Evolutionary conservation across 1,140 invertebrate species (phyloP), one percentile per base, ranked within the genome.

Genomic region (Bemisia tabaci): DNA sequence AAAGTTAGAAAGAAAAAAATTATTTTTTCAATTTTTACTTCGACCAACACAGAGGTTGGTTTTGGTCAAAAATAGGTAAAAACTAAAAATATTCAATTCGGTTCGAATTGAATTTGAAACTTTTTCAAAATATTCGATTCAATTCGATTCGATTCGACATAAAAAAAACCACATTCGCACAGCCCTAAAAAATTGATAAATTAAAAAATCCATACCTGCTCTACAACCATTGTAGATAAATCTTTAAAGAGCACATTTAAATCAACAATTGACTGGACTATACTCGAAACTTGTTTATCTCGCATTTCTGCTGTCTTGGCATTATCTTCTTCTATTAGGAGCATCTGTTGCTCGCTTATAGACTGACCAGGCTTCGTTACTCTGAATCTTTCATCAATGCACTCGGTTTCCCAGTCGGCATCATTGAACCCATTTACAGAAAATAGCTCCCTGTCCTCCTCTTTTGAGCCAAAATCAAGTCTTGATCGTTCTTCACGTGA

Each of bases 191-290:
- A 63, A 70, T 72, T 68, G 62, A 68, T 17, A 66, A 25, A 17
- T 9, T 5, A 48, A 59, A 62, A 23, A 26, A 48, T 48, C 22
- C 9, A 60, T 76, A 85, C 85, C 79, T 86, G 85, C 71, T 86
- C 83, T 26, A 80, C 78, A 25, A 87, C 82, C 78, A 87, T 82
- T 1, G 79, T 75, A 2, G 82, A 79, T 26, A 87, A 73, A 71
- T 87, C 85, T 79, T 94, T 93, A 75, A 97, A 98, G 70, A 98
- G 90, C 70, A 93, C 85, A 78, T 97, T 97, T 59, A 98, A 82
- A 76, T 97, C 94, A 27, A 90, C 82, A 73, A 98, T 95, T 5
- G 93, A 95, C 73, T 88, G 85, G 1, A 97, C 91, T 71, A 98
- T 92, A 72, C 89, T 86, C 26, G 88, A 88, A 2, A 97, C 92